These are phyloP conservation scores for Styela plicata DNA, from an alignment of 23 tunicate genomes.

Conservation along the genomic window DNA sequence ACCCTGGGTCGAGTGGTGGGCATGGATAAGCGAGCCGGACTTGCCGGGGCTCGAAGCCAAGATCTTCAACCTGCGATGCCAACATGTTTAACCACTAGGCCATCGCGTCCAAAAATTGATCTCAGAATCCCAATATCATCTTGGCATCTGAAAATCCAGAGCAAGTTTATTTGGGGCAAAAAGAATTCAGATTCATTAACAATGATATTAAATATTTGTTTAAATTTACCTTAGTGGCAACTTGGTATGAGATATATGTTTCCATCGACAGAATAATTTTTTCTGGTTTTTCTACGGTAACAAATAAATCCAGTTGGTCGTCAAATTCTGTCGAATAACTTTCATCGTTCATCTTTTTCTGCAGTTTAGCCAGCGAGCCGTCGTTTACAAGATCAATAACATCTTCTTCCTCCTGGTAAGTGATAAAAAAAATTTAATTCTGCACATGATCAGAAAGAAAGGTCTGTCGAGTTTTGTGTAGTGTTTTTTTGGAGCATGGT, in stretches of 20 bases:
- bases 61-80: too few relatives aligned
- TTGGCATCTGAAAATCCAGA: too few relatives aligned
- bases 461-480: too few relatives aligned
- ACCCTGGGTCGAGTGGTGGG: too few relatives aligned
- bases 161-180: background rate
- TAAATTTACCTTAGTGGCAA: constrained; percentile 51
- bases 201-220: background rate
- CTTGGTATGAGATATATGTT: constrained; percentile 63
- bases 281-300: constrained; percentile 63
- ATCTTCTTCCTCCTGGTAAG: background rate
- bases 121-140: too few relatives aligned
- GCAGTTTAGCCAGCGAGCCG: constrained; percentile 12
- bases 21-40: too few relatives aligned
- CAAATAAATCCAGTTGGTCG: constrained; percentile 58
- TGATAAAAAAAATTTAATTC: background rate
- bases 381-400: constrained; percentile 22
- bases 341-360: background rate
- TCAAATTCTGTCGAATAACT: background rate
- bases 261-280: constrained; percentile 69
- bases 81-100: too few relatives aligned
- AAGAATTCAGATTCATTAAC: too few relatives aligned
- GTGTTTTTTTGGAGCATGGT: too few relatives aligned
- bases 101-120: too few relatives aligned
- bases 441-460: background rate
- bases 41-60: too few relatives aligned